Conservation (phyloP, 2,888 invertebrate species). For the Anoncus sp. region DNA sequence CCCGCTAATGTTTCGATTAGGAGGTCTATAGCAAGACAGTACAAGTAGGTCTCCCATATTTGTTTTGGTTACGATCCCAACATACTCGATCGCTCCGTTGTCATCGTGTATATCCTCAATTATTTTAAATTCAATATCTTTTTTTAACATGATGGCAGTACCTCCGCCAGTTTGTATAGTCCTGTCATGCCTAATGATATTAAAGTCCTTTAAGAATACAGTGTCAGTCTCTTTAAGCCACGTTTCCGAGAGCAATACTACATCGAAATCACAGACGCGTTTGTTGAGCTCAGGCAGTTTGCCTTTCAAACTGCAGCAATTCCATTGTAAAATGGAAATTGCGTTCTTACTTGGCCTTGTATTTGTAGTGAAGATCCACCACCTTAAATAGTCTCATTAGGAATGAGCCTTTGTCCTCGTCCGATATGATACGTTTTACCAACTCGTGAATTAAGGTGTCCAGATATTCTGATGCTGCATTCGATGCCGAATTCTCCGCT, state of each 20-base stretch:
- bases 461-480: too few species aligned
- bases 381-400: conserved; percentile 19
- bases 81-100: background rate
- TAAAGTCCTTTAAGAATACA: conserved; percentile 8
- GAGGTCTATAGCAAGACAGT: conserved; percentile 10
- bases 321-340: conserved; percentile 24
- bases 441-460: conserved; percentile 10
- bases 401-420: conserved; percentile 6
- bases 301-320: conserved; percentile 19
- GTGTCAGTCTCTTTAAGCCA: conserved; percentile 8
- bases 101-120: background rate
- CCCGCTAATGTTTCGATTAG: background rate
- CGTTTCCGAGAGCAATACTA: conserved; percentile 11
- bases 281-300: conserved; percentile 11
- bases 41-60: background rate
- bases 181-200: conserved; percentile 13
- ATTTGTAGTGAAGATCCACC: conserved; percentile 16
- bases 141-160: background rate
- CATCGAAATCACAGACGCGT: conserved; percentile 2
- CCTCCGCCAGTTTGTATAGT: background rate
- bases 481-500: too few species aligned
- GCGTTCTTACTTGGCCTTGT: background rate
- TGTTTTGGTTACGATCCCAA: background rate
- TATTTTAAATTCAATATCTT: conserved; percentile 16
- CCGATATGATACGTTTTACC: conserved; percentile 3